phyloP scores from a whole-genome alignment of 2,113 vertebrate genomes.

The Thermophis baileyi region DNA sequence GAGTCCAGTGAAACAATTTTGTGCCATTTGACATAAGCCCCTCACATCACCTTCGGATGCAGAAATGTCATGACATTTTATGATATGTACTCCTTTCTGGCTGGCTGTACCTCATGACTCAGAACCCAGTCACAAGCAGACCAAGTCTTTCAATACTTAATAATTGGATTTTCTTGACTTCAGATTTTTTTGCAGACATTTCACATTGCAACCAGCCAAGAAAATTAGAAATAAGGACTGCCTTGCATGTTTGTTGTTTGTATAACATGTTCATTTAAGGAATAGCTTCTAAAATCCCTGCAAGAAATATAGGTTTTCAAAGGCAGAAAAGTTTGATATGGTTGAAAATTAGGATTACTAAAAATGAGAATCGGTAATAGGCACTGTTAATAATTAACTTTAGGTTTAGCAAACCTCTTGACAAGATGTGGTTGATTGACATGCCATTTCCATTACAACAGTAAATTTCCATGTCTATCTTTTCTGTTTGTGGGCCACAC shows the following conservation, averaged over 20 bases:
- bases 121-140: not conserved
- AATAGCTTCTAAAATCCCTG: not conserved
- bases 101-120: not conserved
- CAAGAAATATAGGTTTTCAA: not conserved
- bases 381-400: not conserved
- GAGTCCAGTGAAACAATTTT: not conserved
- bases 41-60: not conserved
- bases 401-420: not conserved
- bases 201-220: not conserved
- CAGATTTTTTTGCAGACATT: not conserved
- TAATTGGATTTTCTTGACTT: not conserved
- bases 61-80: not conserved
- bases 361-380: not conserved
- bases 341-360: not conserved
- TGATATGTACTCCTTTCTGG: not conserved
- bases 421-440: not conserved
- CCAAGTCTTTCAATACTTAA: not conserved
- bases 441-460: not conserved
- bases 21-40: not conserved
- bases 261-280: not conserved
- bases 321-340: not conserved
- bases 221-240: not conserved
- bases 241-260: not conserved
- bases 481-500: not conserved
- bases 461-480: not conserved